Conservation (phyloP, 2,797 vertebrate species). For the Peromyscus nudipes region DNA sequence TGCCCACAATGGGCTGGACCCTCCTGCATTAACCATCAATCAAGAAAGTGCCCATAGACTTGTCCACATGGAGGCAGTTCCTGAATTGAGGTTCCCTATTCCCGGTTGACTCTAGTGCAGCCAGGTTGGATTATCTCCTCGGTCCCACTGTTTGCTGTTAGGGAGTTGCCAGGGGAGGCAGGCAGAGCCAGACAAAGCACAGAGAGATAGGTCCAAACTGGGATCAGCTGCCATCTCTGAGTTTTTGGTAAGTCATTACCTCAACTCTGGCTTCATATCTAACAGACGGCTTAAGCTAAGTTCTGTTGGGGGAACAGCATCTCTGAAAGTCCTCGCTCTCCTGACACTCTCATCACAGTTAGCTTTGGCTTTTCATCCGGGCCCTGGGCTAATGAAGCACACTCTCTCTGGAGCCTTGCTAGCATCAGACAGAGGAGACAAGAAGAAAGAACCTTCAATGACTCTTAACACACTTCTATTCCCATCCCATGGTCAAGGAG, state of each 20-base stretch:
- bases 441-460: not conserved
- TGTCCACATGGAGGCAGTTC: not conserved
- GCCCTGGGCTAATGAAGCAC: not conserved
- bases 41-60: not conserved
- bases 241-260: not conserved
- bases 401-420: not conserved
- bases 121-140: fast-evolving
- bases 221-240: not conserved
- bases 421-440: not conserved
- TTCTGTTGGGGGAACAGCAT: too few species aligned
- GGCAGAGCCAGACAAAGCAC: too few species aligned
- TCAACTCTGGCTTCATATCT: too few species aligned
- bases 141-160: not conserved
- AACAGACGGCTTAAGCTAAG: not conserved
- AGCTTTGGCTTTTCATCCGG: too few species aligned
- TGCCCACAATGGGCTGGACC: not conserved
- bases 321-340: fast-evolving
- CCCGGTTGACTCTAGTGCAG: not conserved
- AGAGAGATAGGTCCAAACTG: not conserved
- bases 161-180: not conserved
- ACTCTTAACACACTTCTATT: too few species aligned
- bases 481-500: not conserved
- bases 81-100: not conserved
- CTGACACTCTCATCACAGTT: fast-evolving
- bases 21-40: not conserved